Evolutionary conservation across 2,888 invertebrate species (phyloP), one percentile per base, ranked within the genome.

Genomic region (Brachypalpus laphriformis): DNA sequence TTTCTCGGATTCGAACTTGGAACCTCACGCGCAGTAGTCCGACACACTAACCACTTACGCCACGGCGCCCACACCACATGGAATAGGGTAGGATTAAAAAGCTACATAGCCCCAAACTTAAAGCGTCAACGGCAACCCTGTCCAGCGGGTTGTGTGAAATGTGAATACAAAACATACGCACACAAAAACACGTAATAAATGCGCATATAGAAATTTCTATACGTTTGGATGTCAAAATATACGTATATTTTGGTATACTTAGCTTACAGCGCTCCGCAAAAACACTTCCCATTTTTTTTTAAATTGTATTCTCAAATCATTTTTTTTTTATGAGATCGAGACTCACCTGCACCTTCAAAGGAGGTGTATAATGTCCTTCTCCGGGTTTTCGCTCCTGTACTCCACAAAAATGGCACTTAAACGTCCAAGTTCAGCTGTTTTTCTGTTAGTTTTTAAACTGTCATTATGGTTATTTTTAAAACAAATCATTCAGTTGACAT

Each of bases 371-470:
- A 20, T 40, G 57, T 40, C 57, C 37, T 37, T 54, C 31, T 2
- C 1, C 1, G 3, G 4, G 7, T 49, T 34, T 65, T 34, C 7
- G 11, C 14, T 31, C 49, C n/a, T 28, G 9, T 25, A 9, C 59
- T 18, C 2, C 31, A 47, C 63, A 47, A 31, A 34, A 7, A 63
- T 18, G 37, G 40, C 40, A 56, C 9, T 9, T 5, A 56, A 28
- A 56, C 2, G 31, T 20, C 34, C 31, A 34, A 47, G 63, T 66
- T 51, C 51, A 51, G 37, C 51, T 66, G 51, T 37, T 34, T 49
- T 34, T n/a, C n/a, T n/a, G n/a, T 51, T 51, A 65, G 49, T 51
- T 66, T 47, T 66, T 22, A 18, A 51, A 66, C 37, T 51, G 16
- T 66, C 34, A 37, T 25, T 37, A 9, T 40, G 14, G 25, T 34